Evolutionary conservation across 2,797 vertebrate species (phyloP), one percentile per base, ranked within the genome.

Genomic region (Astyanax mexicanus): DNA sequence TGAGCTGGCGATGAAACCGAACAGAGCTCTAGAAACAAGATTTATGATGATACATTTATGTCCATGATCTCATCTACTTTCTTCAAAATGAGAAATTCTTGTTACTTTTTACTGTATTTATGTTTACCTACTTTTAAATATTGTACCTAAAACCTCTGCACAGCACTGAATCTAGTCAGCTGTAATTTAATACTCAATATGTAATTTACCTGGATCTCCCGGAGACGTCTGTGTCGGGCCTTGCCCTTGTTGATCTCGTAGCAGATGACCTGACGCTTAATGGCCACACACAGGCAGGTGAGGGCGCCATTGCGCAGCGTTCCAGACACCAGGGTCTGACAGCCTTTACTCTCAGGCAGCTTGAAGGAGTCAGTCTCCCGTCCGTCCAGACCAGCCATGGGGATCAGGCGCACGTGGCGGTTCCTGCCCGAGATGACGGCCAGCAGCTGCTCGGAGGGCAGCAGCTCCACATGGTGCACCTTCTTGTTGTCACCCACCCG

Each of bases 381-480:
- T 6, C 97, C 97, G 3, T 98, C 97, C 81, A 99, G 88, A 13
- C 95, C 94, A 25, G 94, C 89, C 75, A 94, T 92, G 47, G 96
- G 95, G 87, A 96, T 95, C 66, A 99, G 96, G 5, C 98, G 95
- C 52, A 98, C 96, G 0, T 99, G 98, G 3, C 98, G 96, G 88
- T 99, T 99, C 78, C 96, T 93, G 79, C 98, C 98, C 0, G 98
- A 98, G 92, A 99, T 98, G 74, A 99, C 97, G 0, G 98, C 98
- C 49, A 99, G 92, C 67, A 99, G 93, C 90, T 98, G 98, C 79
- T 98, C 98, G 17, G 92, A 94, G 3, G 91, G 92, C 70, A 99
- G 96, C 68, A 97, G 93, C 86, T 98, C 96, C 12, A 99, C 95
- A 84, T 97, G 95, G 89, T 98, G 94, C 72, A 99, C 95, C 91